Evolutionary conservation across 2,797 vertebrate species (phyloP).

Genomic region (Anabacerthia variegaticeps): DNA sequence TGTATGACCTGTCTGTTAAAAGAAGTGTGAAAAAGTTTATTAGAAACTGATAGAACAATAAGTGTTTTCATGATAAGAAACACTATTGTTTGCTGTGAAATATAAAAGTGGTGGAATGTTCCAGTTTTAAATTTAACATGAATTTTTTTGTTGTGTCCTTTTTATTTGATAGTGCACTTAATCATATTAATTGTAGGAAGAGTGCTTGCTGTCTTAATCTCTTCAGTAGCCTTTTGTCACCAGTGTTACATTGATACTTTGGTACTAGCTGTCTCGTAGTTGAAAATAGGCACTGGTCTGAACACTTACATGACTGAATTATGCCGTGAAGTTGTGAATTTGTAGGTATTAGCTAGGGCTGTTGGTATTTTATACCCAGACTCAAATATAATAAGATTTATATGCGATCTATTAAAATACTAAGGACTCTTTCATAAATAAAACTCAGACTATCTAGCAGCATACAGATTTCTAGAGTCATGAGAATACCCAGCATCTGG

Average conservation of each 20-base stretch:
- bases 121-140: neutral
- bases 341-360: neutral
- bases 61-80: neutral
- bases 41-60: neutral
- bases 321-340: neutral
- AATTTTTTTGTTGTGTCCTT: neutral
- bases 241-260: neutral
- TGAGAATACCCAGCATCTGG: neutral
- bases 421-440: neutral
- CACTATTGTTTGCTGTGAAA: neutral
- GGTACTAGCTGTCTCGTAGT: neutral
- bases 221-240: neutral
- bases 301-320: neutral
- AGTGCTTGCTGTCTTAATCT: neutral
- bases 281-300: neutral
- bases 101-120: neutral
- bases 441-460: neutral
- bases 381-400: neutral
- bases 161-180: neutral
- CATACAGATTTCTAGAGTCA: neutral
- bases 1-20: neutral
- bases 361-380: neutral
- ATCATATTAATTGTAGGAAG: neutral
- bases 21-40: neutral
- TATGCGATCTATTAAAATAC: neutral